phyloP scores from a whole-genome alignment of 2,888 invertebrate genomes.

The Andrena flavipes region DNA sequence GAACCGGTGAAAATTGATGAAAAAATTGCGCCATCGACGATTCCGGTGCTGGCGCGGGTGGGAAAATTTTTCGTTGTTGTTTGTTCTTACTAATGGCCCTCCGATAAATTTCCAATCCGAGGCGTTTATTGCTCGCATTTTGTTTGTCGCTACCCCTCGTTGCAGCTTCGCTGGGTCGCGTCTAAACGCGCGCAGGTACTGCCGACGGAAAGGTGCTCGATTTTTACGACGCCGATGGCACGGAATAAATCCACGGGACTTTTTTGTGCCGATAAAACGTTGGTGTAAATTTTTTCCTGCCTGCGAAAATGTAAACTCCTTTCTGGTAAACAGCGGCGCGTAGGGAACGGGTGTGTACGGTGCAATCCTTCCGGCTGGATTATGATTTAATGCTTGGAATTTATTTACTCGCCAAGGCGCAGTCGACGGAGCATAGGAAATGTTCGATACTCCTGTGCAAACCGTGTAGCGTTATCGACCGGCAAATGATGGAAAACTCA shows the following conservation, averaged over 20 bases:
- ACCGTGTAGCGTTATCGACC: neutral
- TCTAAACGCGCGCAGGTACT: conserved; percentile 11
- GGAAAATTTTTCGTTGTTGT: neutral
- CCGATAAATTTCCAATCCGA: conserved; percentile 20
- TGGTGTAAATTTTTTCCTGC: conserved; percentile 19
- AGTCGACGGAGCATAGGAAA: conserved; percentile 14
- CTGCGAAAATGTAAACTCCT: neutral
- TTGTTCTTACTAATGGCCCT: neutral
- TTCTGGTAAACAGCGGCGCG: conserved; percentile 27
- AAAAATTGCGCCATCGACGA: conserved; percentile 6
- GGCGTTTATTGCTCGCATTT: conserved; percentile 29
- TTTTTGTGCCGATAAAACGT: conserved; percentile 2
- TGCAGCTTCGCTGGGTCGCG: conserved; percentile 5
- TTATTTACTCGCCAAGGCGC: conserved; percentile 20
- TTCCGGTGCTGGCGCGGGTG: no score
- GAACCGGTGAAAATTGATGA: neutral
- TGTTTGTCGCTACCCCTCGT: conserved; percentile 21
- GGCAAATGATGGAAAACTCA: conserved; percentile 2
- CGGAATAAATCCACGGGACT: conserved; percentile 30
- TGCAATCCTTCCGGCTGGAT: conserved; percentile 19
- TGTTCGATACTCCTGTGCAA: conserved; percentile 5
- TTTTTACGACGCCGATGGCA: conserved; percentile 42
- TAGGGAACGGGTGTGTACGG: neutral
- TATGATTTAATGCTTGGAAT: conserved; percentile 29
- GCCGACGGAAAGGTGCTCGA: conserved; percentile 5